These are phyloP conservation scores for Microcebus tavaratra DNA, from an alignment of 2,113 vertebrate genomes.

Conservation along the genomic window DNA sequence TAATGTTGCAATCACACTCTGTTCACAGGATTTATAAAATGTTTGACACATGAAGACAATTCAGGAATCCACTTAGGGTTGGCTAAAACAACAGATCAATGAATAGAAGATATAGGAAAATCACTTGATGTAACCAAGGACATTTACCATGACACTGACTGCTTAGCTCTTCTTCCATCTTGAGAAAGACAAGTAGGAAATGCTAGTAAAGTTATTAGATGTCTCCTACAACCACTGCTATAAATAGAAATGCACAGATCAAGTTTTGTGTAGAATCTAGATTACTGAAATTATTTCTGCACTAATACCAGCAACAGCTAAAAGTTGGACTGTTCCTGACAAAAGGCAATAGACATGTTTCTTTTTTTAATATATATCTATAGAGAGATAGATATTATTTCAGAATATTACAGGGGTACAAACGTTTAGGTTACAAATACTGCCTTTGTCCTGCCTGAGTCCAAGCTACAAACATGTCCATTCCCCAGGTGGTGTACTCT, in stretches of 20 bases:
- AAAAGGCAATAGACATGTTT: not conserved
- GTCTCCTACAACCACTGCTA: not conserved
- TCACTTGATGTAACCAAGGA: not conserved
- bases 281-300: not conserved
- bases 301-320: not conserved
- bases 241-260: not conserved
- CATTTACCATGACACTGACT: not conserved
- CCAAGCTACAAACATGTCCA: too few species aligned
- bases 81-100: not conserved
- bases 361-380: not conserved
- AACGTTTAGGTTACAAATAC: too few species aligned
- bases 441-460: too few species aligned
- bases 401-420: too few species aligned
- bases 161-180: not conserved
- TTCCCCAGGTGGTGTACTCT: too few species aligned
- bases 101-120: not conserved
- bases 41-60: not conserved
- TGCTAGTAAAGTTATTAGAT: not conserved
- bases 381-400: not conserved
- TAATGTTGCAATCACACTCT: not conserved
- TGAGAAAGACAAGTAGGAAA: not conserved
- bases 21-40: not conserved
- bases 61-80: not conserved
- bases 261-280: not conserved
- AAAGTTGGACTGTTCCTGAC: not conserved